Base-by-base conservation (phyloP, 2,888 invertebrate species). In the Onchidella celtica region DNA sequence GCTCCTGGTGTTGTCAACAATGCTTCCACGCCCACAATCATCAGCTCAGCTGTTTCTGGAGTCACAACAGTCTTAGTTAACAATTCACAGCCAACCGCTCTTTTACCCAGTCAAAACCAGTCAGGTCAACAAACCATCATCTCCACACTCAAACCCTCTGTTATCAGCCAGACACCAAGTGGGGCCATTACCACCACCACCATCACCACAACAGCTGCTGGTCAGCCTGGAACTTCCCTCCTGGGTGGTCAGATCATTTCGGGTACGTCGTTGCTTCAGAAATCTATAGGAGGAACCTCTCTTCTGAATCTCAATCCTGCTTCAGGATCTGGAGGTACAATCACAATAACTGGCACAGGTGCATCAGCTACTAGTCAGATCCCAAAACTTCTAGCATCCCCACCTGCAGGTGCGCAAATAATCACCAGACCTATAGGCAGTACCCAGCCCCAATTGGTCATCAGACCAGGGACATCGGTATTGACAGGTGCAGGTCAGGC, bases 131-230 rank as follows among this genome's bases (percentile, higher is more conserved):
- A 81, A 40, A 81, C 82, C 6, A 73, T 83, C 27, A 79, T 69
- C 65, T 70, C 82, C 63, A 75, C 75, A 32, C 55, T 73, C 3
- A 83, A 61, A 63, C 79, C 82, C 3, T 6, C 36, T 29, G 9
- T 63, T 63, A n/a, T 36, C 1, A 47, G 32, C 38, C 27, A 40
- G 9, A 24, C 63, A 0, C 6, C 59, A 17, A n/a, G n/a, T n/a
- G n/a, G n/a, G n/a, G n/a, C n/a, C n/a, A n/a, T n/a, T n/a, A n/a
- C n/a, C n/a, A 79, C 84, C 72, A 85, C 91, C 87, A 76, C 89
- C 83, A 78, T 85, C 80, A 79, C 86, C 80, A 76, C 89, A 65
- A n/a, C 81, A 70, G 9, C 84, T 80, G 24, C 86, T 78, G 76
- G 74, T 80, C 24, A 61, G 63, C n/a, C 86, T 84, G 65, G 66